Base-by-base conservation (phyloP, 1,140 invertebrate genomes). In the Polyergus mexicanus region DNA sequence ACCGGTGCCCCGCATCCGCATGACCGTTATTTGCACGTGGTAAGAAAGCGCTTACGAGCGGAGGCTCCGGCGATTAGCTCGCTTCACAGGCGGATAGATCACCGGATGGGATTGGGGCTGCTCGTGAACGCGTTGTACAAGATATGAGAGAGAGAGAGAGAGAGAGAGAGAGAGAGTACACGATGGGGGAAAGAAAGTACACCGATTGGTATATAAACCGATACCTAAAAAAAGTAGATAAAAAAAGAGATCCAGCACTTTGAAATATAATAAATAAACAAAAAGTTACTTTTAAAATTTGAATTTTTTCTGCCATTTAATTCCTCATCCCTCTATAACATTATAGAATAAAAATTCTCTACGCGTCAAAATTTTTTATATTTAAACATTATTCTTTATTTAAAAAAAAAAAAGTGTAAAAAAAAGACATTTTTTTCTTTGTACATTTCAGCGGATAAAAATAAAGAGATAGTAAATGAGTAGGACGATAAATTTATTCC, bases 11-110 rank as follows among this genome's bases (percentile, higher is more conserved):
- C 44, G 78, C 68, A 83, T 86, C 81, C 62, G 80, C 71, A 85
- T 83, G 65, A 77, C 71, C 78, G 78, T 83, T 83, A 83, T 83
- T 83, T 83, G 78, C 78, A 83, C 78, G 78, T 74, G 68, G 78
- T 83, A 83, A 83, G 78, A 83, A 83, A 83, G 78, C 78, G 78
- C 78, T 83, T 83, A 83, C 68, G 28, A 19, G 5, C 68, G 68
- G 68, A 74, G 78, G 78, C 54, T 28, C 78, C 56, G 78, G 68
- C 78, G 78, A 83, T 83, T 83, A 83, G 78, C 78, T 83, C 78
- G 78, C 54, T 83, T 83, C 78, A 60, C 68, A 74, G 54, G 68
- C 78, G 78, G 78, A 83, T 83, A 74, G 68, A 83, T 83, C 78
- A 32, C 78, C 78, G 78, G 78, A 83, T 74, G 78, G 78, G 47